Base-by-base conservation (phyloP, 2,797 vertebrate species). In the Pantherophis vulpinus region DNA sequence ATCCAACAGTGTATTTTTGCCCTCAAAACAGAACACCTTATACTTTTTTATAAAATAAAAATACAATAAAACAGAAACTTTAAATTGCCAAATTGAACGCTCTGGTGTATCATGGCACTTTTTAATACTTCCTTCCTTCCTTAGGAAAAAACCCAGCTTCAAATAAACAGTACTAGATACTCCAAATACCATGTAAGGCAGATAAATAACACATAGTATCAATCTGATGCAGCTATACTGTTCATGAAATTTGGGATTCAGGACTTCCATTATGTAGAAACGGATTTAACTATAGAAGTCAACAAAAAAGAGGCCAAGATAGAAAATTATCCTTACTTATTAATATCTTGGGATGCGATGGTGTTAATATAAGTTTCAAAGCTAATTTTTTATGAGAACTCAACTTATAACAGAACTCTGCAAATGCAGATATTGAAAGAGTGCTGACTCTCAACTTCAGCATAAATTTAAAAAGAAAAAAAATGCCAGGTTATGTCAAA, bases 61-160 rank as follows among this genome's bases (percentile, higher is more conserved):
- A 0, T 0, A 8, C 4, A 5, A 83, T 32, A 61, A 83, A 47
- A 47, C 20, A 32, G 58, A 87, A 95, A 89, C 86, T 94, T 93
- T 90, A 94, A 89, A 90, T 94, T 91, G 93, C 91, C 91, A 58
- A 61, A 89, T 90, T 89, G 93, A 93, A 66, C 66, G 92, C 74
- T 86, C 94, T 83, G 63, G 95, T 92, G 92, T 90, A 86, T 94
- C 79, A 94, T 93, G 94, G 90, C 89, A 95, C n/a, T 93, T 56
- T 29, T 70, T 5, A 94, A 95, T 56, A n/a, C 5, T 10, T 5
- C 89, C 89, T 56, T 86, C 51, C 91, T 94, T 83, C 88, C 91
- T 51, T 88, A 94, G 56, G 56, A 5, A 55, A 32, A 92, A 60
- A 25, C 3, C 1, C 47, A 86, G 90, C 27, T 96, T 94, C 63